Conservation (phyloP, 2,888 invertebrate genomes). For the Acanthacorydalis orientalis region DNA sequence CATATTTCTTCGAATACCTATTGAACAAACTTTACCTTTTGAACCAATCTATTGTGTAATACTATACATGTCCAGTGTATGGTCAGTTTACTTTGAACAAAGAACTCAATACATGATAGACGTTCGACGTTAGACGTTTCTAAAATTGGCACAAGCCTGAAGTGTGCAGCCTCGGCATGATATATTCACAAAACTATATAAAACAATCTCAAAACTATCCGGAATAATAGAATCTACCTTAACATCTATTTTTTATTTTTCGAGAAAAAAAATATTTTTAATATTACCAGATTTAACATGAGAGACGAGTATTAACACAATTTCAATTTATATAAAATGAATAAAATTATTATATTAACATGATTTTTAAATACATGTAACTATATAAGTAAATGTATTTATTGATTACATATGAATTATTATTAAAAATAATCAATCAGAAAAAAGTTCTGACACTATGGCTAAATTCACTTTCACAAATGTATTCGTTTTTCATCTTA, state of each 20-base stretch:
- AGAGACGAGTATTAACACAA: no score
- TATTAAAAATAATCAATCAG: no score
- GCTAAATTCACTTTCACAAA: no score
- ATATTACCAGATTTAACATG: no score
- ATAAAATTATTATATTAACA: no score
- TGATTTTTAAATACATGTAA: no score
- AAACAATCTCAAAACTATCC: background rate
- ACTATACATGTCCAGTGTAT: background rate
- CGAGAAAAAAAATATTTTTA: background rate
- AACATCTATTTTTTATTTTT: background rate
- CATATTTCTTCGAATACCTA: background rate
- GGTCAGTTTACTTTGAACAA: conserved; percentile 3
- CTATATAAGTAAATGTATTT: no score
- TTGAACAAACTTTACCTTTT: background rate
- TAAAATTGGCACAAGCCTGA: conserved; percentile 1
- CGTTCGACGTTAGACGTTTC: background rate
- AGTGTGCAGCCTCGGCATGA: background rate
- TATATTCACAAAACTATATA: background rate
- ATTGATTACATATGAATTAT: no score
- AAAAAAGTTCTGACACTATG: no score
- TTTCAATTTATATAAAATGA: no score
- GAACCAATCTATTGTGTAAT: background rate
- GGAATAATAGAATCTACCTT: background rate
- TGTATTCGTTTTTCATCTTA: no score
- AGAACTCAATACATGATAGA: background rate